A percentile compares a stretch with the other conserved stretches of the same genome.
phyloP scores from a whole-genome alignment of 1,140 invertebrate species.

The Helicorthomorpha holstii region DNA sequence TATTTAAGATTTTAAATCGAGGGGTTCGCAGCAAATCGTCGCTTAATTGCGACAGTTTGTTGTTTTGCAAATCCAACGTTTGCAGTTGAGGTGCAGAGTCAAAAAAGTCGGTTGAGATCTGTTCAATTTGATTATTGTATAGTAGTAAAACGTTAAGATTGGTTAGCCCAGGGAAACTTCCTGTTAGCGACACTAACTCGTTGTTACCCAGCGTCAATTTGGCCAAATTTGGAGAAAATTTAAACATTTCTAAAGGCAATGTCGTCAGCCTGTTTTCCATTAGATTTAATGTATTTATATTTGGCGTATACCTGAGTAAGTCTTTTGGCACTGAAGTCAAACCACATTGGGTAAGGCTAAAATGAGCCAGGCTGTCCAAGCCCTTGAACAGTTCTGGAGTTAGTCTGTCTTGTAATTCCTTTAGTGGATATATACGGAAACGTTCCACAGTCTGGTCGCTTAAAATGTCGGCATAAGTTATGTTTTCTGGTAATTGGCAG shows the following conservation, averaged over 20 bases:
- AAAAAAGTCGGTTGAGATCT: neutral
- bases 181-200: neutral
- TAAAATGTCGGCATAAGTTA: neutral
- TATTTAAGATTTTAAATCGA: constrained; percentile 8
- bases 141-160: neutral
- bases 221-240: constrained; percentile 11
- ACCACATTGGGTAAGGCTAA: neutral
- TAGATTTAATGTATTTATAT: constrained; percentile 6
- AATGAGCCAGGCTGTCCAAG: neutral
- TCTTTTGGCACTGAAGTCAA: neutral
- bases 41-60: constrained; percentile 10
- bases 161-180: neutral
- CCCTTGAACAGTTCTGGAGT: neutral
- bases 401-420: neutral
- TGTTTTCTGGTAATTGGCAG: neutral
- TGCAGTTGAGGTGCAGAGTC: neutral
- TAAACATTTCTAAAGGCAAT: constrained; percentile 3
- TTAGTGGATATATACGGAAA: neutral
- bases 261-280: neutral
- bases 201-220: constrained; percentile 24
- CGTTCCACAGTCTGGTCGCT: neutral
- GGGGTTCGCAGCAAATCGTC: constrained; percentile 9
- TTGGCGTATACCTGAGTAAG: neutral
- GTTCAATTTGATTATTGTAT: neutral
- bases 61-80: constrained; percentile 1